Conservation (phyloP, 2,888 invertebrate species). For the Platycheirus rosarum region DNA sequence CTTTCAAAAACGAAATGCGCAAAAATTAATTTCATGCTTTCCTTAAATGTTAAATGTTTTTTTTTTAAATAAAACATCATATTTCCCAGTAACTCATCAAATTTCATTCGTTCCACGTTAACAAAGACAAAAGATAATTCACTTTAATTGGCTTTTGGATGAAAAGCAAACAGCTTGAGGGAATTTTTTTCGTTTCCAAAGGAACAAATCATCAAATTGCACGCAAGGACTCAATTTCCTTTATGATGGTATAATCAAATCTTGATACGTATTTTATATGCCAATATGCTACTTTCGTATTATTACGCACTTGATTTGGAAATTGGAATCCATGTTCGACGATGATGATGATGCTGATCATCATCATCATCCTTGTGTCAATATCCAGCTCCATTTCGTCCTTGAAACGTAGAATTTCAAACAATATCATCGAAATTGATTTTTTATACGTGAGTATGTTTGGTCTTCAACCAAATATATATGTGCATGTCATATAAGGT, state of each 20-base stretch:
- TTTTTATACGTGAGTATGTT: background rate
- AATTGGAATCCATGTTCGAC: conserved; percentile 25
- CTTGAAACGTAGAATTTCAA: conserved; percentile 28
- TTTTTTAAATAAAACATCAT: no score
- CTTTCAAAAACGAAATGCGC: no score
- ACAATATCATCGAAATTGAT: conserved; percentile 64
- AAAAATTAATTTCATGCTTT: no score
- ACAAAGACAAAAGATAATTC: conserved; percentile 7
- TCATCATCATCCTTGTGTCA: conserved; percentile 23
- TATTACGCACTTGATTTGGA: conserved; percentile 60
- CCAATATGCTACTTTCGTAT: conserved; percentile 49
- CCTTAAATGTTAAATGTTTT: no score
- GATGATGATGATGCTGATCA: conserved; percentile 44
- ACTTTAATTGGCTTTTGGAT: conserved; percentile 10
- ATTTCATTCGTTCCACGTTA: background rate
- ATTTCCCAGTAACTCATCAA: background rate
- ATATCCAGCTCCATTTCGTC: conserved; percentile 20
- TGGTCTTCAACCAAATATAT: background rate
- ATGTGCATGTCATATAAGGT: background rate
- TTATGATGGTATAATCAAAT: conserved; percentile 30
- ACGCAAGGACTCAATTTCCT: conserved; percentile 31
- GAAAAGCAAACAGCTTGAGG: background rate
- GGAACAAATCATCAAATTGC: background rate
- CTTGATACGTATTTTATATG: conserved; percentile 54
- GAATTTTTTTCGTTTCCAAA: background rate